These are phyloP conservation scores for Euwallacea fornicatus DNA, from an alignment of 1,140 invertebrate genomes.

Conservation along the genomic window DNA sequence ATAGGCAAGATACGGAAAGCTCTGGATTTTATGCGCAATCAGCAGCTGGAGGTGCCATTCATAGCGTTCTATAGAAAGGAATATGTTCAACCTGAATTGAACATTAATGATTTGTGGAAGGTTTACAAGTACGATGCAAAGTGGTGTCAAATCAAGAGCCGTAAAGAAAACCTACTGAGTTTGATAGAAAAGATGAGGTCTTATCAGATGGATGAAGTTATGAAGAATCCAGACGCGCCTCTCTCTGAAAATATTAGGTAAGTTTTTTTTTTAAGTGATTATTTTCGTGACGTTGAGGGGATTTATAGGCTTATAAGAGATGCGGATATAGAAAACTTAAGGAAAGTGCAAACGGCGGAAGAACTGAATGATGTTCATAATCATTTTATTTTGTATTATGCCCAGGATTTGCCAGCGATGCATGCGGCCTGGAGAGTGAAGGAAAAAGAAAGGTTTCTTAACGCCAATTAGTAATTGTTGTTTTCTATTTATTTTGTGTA, in stretches of 20 bases:
- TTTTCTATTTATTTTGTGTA: not conserved
- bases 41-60: constrained; percentile 94
- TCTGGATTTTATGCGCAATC: constrained; percentile 94
- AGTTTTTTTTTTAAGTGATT: too few relatives aligned
- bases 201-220: constrained; percentile 85
- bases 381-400: constrained; percentile 93
- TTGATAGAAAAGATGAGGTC: constrained; percentile 92
- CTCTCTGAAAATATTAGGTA: constrained; percentile 72
- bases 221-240: constrained; percentile 80
- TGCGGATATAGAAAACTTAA: constrained; percentile 83
- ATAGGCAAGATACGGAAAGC: constrained; percentile 91
- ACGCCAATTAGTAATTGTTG: constrained; percentile 45
- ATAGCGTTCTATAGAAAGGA: constrained; percentile 99
- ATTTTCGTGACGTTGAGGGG: too few relatives aligned
- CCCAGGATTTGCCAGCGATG: constrained; percentile 82
- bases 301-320: constrained; percentile 71
- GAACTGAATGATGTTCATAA: constrained; percentile 91
- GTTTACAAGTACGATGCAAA: constrained; percentile 96
- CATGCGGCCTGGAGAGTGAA: constrained; percentile 70
- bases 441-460: constrained; percentile 55
- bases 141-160: constrained; percentile 90
- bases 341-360: constrained; percentile 82
- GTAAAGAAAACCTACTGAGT: constrained; percentile 81
- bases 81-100: constrained; percentile 92
- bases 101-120: constrained; percentile 96